Percentiles rank a stretch among this genome's conserved stretches.
These are phyloP conservation scores for Camponotus floridanus DNA, from an alignment of 1,140 invertebrate species.

Conservation along the genomic window DNA sequence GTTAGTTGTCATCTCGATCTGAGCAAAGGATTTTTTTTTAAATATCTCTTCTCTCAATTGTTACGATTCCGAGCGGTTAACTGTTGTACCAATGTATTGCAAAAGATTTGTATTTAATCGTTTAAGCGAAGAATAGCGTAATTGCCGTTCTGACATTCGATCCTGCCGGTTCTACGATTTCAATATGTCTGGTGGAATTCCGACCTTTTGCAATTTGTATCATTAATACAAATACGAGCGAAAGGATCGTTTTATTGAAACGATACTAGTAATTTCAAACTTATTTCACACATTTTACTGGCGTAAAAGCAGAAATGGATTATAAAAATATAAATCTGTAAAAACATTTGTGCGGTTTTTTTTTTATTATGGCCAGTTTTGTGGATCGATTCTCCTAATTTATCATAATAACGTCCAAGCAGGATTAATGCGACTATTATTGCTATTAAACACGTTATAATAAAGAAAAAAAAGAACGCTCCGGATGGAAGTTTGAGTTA, in stretches of 20 bases:
- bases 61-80: constrained; percentile 15
- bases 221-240: neutral
- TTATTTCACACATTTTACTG: constrained; percentile 37
- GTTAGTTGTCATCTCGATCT: constrained; percentile 65
- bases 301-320: constrained; percentile 61
- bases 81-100: neutral
- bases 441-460: constrained; percentile 3
- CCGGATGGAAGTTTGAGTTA: neutral
- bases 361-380: neutral
- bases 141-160: constrained; percentile 30
- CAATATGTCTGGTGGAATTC: constrained; percentile 16
- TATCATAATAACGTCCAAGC: neutral
- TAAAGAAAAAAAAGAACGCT: neutral
- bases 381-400: neutral
- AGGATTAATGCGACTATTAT: neutral
- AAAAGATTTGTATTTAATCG: constrained; percentile 38
- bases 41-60: constrained; percentile 28
- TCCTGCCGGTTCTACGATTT: neutral
- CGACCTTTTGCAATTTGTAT: constrained; percentile 20
- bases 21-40: constrained; percentile 34
- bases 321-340: neutral
- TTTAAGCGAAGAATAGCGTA: neutral
- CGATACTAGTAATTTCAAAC: neutral
- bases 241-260: neutral
- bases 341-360: neutral